Evolutionary conservation across 92 coral and sea anemone genomes (phyloP), one percentile per base, ranked within the genome.

Genomic region (Palythoa heliodiscus): DNA sequence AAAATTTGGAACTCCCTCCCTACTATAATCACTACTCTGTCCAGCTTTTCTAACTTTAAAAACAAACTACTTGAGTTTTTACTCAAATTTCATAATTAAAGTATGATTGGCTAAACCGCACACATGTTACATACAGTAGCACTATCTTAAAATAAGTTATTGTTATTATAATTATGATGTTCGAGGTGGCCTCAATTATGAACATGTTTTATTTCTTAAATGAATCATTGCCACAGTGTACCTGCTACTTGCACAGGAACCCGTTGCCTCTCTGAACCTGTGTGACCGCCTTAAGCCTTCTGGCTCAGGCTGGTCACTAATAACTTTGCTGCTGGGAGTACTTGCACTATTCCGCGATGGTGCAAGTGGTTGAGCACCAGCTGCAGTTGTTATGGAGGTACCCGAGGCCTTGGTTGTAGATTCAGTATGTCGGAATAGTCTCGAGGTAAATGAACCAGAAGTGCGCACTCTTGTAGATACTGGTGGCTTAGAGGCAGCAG

Each of bases 221-320:
- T 5, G 7, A 19, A 39, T 13, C 19, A 17, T 16, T 25, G 4
- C 29, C 40, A 15, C 25, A 53, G 5, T 23, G 40, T 82, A 97
- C 97, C 93, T 94, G 95, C 93, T 94, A 76, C 99, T 97, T 54
- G 99, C 99, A 83, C 99, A 97, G 86, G 99, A 97, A 87, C 99
- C 99, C 99, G 99, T 97, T 88, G 99, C 95, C 92, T 93, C 95
- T 87, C 93, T 87, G 74, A 92, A 92, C 86, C 97, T 87, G 80
- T 92, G 96, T 91, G 99, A 97, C 98, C 95, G 99, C 96, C 99
- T 93, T 75, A 92, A 93, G 98, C 99, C 98, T 68, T 92, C 90
- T 52, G 99, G 99, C 99, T 92, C 98, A 75, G 99, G 95, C 99
- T 69, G 98, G 91, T 91, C 99, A 93, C 93, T 60, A 11, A 37